Conservation (phyloP, 2,797 vertebrate genomes). For the Melanogrammus aeglefinus region DNA sequence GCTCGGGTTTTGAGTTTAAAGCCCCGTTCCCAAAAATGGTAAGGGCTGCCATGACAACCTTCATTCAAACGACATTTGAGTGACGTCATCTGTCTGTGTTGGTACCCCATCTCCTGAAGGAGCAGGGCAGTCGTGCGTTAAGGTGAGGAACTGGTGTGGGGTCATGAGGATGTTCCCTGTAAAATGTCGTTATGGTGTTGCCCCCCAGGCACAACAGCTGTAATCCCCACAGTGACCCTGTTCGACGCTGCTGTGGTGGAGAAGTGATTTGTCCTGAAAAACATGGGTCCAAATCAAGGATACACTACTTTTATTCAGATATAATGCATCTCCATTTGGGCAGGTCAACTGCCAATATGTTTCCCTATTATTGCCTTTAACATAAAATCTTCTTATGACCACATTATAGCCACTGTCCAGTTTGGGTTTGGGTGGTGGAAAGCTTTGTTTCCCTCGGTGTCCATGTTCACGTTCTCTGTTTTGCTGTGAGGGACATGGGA, state of each 20-base stretch:
- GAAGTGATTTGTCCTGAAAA: constrained; percentile 93
- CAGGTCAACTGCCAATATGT: background rate
- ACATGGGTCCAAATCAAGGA: constrained; percentile 91
- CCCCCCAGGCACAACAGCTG: constrained; percentile 87
- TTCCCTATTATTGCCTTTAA: background rate
- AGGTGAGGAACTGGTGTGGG: too few relatives aligned
- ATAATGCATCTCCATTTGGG: background rate
- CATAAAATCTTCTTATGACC: background rate
- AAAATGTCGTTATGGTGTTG: background rate
- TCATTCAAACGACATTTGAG: background rate
- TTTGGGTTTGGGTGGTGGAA: too few relatives aligned
- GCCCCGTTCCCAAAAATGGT: constrained; percentile 90
- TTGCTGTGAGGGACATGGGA: background rate
- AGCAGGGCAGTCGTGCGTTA: too few relatives aligned
- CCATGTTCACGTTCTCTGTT: background rate
- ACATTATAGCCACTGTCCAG: background rate
- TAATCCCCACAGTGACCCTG: constrained; percentile 87
- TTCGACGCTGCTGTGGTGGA: constrained; percentile 94
- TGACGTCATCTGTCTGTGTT: too few relatives aligned
- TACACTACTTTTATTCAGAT: constrained; percentile 42
- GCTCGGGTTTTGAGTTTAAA: constrained; percentile 85
- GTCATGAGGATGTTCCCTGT: background rate
- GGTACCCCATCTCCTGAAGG: too few relatives aligned
- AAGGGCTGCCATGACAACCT: constrained; percentile 28
- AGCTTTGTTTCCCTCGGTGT: background rate